Conservation (phyloP, 2,113 vertebrate genomes). For the Actenoides hombroni region DNA sequence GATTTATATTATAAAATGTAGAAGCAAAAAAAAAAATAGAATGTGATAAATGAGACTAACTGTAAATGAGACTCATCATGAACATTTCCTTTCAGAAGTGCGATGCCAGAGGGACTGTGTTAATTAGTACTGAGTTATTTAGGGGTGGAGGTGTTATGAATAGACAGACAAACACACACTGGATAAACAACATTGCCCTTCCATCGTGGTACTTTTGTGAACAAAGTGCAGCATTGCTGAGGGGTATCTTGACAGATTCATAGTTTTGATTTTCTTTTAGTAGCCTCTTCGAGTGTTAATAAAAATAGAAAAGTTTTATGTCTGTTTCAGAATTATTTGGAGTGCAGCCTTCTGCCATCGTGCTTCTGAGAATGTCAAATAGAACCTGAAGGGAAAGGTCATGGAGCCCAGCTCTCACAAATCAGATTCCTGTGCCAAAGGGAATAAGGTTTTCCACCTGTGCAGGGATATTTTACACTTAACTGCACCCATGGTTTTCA, state of each 20-base stretch:
- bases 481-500: conserved; percentile 32
- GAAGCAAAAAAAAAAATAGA: background rate
- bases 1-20: background rate
- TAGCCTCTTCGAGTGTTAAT: conserved; percentile 58
- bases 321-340: conserved; percentile 54
- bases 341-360: background rate
- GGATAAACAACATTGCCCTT: background rate
- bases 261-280: conserved; percentile 68
- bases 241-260: conserved; percentile 59
- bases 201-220: background rate
- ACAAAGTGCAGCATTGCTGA: background rate
- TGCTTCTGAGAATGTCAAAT: conserved; percentile 46
- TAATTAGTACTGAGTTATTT: background rate
- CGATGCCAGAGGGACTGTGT: background rate
- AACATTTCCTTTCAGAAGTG: background rate
- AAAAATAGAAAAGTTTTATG: conserved; percentile 63
- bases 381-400: conserved; percentile 56
- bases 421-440: conserved; percentile 22
- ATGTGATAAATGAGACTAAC: background rate
- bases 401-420: background rate
- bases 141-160: background rate
- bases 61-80: background rate
- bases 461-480: conserved; percentile 32
- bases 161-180: background rate
- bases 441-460: conserved; percentile 41